phyloP scores from a whole-genome alignment of 2,888 invertebrate genomes.

The Pegoplata infirma region DNA sequence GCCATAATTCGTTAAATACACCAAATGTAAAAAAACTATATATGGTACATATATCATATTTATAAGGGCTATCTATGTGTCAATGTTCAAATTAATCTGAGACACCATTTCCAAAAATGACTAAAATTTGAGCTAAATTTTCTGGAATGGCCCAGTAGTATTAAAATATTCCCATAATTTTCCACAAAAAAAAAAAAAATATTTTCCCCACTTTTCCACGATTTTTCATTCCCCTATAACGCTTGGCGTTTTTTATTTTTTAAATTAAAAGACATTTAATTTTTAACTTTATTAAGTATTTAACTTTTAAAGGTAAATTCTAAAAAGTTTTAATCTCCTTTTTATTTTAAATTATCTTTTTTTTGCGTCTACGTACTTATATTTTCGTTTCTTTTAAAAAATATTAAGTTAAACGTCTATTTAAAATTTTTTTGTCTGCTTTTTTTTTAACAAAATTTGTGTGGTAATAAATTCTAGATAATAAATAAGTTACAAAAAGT shows the following conservation, averaged over 20 bases:
- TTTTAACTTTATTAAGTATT: neutral
- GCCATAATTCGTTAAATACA: no score
- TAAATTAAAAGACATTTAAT: slow-evolving; percentile 35
- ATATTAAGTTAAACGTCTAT: slow-evolving; percentile 22
- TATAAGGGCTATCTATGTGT: no score
- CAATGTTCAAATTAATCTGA: no score
- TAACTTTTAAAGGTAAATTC: neutral
- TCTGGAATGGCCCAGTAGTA: no score
- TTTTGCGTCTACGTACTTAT: slow-evolving; percentile 50
- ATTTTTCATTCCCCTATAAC: slow-evolving; percentile 27
- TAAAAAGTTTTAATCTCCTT: neutral
- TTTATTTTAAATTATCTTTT: slow-evolving; percentile 22
- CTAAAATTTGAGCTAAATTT: no score
- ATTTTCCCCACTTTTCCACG: no score
- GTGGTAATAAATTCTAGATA: slow-evolving; percentile 52
- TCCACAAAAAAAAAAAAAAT: no score
- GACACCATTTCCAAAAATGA: no score
- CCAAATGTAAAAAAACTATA: no score
- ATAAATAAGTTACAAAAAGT: slow-evolving; percentile 50
- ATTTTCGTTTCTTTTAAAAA: slow-evolving; percentile 34
- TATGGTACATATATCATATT: no score
- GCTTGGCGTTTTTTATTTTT: slow-evolving; percentile 33
- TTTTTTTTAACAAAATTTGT: slow-evolving; percentile 35
- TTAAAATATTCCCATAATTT: no score
- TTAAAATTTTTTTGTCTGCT: slow-evolving; percentile 20